phyloP scores from a whole-genome alignment of 2,888 invertebrate genomes.

The Cerceris rybyensis region DNA sequence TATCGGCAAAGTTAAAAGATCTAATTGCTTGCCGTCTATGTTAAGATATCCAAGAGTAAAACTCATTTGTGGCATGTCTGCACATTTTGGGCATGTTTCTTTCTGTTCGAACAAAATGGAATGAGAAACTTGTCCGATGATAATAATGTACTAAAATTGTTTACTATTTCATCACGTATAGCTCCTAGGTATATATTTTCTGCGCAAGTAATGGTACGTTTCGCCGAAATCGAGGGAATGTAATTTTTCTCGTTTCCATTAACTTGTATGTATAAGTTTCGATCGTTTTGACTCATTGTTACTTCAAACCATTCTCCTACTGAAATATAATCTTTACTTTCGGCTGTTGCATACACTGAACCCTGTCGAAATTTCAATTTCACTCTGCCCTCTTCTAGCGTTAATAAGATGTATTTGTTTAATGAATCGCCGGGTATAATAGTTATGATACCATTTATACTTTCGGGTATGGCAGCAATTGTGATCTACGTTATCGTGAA shows the following conservation, averaged over 20 bases:
- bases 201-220: slow-evolving; percentile 27
- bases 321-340: slow-evolving; percentile 79
- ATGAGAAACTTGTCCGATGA: neutral
- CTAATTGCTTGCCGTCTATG: slow-evolving; percentile 50
- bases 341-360: slow-evolving; percentile 78
- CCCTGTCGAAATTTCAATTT: slow-evolving; percentile 79
- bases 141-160: neutral
- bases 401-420: slow-evolving; percentile 79
- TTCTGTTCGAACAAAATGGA: slow-evolving; percentile 26
- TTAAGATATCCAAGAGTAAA: slow-evolving; percentile 49
- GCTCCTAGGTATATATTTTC: slow-evolving; percentile 45
- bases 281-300: slow-evolving; percentile 74
- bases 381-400: slow-evolving; percentile 81
- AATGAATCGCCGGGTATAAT: slow-evolving; percentile 76
- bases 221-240: slow-evolving; percentile 29
- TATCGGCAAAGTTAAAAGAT: slow-evolving; percentile 46
- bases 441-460: slow-evolving; percentile 80
- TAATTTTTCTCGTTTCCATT: slow-evolving; percentile 78
- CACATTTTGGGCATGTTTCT: slow-evolving; percentile 41
- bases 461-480: slow-evolving; percentile 81
- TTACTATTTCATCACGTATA: slow-evolving; percentile 48
- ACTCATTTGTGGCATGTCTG: slow-evolving; percentile 48
- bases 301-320: slow-evolving; percentile 82
- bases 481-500: slow-evolving; percentile 68
- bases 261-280: slow-evolving; percentile 81